Base-by-base conservation (phyloP, 2,113 vertebrate species). In the Pungitius pungitius region DNA sequence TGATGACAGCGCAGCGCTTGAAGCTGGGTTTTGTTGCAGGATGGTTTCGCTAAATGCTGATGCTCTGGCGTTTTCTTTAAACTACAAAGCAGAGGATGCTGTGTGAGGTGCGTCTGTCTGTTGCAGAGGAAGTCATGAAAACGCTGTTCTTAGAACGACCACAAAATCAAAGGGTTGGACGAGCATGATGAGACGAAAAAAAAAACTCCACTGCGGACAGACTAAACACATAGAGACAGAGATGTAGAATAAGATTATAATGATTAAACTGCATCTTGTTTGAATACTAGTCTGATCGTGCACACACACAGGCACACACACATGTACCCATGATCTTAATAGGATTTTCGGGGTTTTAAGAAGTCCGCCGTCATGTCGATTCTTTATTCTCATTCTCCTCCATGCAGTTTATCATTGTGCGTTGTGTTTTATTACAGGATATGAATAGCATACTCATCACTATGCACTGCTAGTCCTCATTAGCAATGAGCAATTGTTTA, bases 111-210 rank as follows among this genome's bases (percentile, higher is more conserved):
- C 0, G 2, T 58, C 26, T 33, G 2, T n/a, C 0, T 26, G 40
- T 37, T 37, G 30, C 27, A 49, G n/a, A 40, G 75, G 66, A 63
- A 39, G 40, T 56, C 37, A 27, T 35, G n/a, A 26, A 40, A 22
- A 3, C 0, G 22, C 9, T 51, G 47, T 64, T 47, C 40, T n/a
- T 12, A 24, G 43, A 58, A 17, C 3, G 3, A 9, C 0, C 0
- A 33, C 42, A 63, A 8, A 51, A 40, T 18, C 7, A 7, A 8
- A 59, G 12, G 7, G 10, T 54, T 1, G 18, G 22, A 39, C 17
- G 26, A 15, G 14, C 20, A 55, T 35, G 0, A 59, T 4, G 18
- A 35, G 17, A 43, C 40, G 1, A 47, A 1, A 40, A 27, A 56
- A 33, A 47, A n/a, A n/a, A n/a, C n/a, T 15, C 15, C 7, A 3